Evolutionary conservation across 2,797 vertebrate genomes (phyloP).

Genomic region (Acomys russatus): DNA sequence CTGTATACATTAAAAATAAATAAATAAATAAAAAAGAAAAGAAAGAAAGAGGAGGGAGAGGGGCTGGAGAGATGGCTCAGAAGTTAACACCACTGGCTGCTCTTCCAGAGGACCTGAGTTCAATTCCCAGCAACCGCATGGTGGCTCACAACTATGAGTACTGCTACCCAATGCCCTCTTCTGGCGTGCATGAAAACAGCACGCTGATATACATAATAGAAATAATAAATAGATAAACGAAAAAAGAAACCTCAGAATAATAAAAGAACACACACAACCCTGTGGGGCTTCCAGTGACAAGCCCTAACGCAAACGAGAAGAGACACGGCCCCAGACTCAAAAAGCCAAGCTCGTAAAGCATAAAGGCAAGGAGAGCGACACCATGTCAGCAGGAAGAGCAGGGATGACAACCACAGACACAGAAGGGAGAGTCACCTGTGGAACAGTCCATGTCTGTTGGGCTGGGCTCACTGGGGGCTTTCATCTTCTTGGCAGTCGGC

Average conservation of each 20-base stretch:
- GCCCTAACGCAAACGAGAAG: not conserved
- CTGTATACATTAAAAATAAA: too few relatives aligned
- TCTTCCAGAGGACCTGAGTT: too few relatives aligned
- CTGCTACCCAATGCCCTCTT: too few relatives aligned
- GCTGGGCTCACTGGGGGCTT: constrained; percentile 84
- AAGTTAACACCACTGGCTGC: too few relatives aligned
- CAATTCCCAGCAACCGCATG: too few relatives aligned
- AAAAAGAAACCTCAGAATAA: not conserved
- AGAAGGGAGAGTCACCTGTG: constrained; percentile 84
- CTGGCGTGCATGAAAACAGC: too few relatives aligned
- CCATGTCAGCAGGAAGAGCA: not conserved
- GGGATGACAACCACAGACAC: not conserved
- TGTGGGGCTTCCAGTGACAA: not conserved
- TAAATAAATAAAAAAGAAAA: too few relatives aligned
- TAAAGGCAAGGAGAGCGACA: not conserved
- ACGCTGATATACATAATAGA: too few relatives aligned
- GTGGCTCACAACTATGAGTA: too few relatives aligned
- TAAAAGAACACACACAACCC: not conserved
- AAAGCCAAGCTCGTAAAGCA: not conserved
- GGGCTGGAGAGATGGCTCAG: too few relatives aligned
- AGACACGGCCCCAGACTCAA: not conserved
- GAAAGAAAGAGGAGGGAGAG: too few relatives aligned
- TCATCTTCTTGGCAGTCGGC: constrained; percentile 89
- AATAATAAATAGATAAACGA: too few relatives aligned
- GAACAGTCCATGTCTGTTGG: constrained; percentile 90